These are phyloP conservation scores for Zaprionus gabonicus DNA, from an alignment of 1,140 invertebrate genomes.

Conservation along the genomic window DNA sequence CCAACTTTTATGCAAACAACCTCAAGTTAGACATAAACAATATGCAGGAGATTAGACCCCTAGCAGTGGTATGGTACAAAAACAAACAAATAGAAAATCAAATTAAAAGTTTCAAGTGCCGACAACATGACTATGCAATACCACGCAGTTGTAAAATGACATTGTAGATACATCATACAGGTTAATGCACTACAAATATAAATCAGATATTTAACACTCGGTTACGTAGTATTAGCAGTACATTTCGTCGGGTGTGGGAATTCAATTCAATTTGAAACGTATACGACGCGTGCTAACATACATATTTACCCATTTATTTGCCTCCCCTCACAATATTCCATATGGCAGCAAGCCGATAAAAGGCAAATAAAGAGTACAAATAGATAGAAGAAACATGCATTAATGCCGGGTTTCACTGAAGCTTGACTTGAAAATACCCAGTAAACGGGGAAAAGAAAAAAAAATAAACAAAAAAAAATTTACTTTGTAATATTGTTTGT, in stretches of 20 bases:
- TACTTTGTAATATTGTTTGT: no score
- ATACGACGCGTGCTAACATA: not conserved
- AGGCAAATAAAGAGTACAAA: slow-evolving; percentile 36
- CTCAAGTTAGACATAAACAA: slow-evolving; percentile 47
- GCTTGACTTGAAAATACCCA: slow-evolving; percentile 9
- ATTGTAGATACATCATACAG: not conserved
- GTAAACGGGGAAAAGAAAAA: not conserved
- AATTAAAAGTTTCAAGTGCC: slow-evolving; percentile 11
- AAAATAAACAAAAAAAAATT: no score
- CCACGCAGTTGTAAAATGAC: not conserved
- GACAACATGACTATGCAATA: slow-evolving; percentile 1
- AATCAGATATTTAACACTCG: not conserved
- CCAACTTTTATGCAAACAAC: slow-evolving; percentile 54
- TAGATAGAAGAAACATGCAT: slow-evolving; percentile 22
- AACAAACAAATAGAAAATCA: slow-evolving; percentile 34
- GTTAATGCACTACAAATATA: not conserved
- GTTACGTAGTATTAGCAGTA: not conserved
- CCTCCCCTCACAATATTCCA: slow-evolving; percentile 26
- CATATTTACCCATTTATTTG: slow-evolving; percentile 12
- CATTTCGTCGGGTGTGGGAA: slow-evolving; percentile 2
- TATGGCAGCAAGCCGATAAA: slow-evolving; percentile 49
- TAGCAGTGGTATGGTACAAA: not conserved
- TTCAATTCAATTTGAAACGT: slow-evolving; percentile 33
- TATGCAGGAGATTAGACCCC: slow-evolving; percentile 26
- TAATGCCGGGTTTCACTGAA: not conserved